Base-by-base conservation (phyloP, 2,888 invertebrate genomes). In the Cosmia pyralina region DNA sequence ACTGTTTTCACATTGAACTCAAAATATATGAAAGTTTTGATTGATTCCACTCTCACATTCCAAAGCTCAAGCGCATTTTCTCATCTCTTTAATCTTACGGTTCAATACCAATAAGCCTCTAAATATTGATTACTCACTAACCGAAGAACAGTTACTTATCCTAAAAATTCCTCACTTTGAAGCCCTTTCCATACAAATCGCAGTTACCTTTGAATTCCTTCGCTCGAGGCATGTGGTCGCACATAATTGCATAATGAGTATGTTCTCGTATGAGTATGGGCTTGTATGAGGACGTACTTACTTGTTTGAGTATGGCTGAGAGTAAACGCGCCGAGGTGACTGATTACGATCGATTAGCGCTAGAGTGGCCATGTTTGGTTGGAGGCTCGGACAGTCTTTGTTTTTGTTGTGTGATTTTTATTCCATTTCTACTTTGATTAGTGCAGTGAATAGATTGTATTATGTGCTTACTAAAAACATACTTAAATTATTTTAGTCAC, bases 311-410 rank as follows among this genome's bases (percentile, higher is more conserved):
- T 88, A 88, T 85, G 83, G 75, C 74, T 84, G 76, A 77, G 81
- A 85, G 90, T 90, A 91, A 90, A 88, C 88, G 88, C 79, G 85
- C 88, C 85, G 85, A 87, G 87, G 90, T 89, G 91, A 90, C 91
- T 92, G 93, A 93, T 94, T 94, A 93, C 92, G 92, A 93, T 89
- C 89, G 91, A 94, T 94, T 92, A 93, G 86, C 84, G 63, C 58
- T 86, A 79, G 75, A 81, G 88, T 85, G 79, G 77, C 90, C 88
- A 90, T 77, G 72, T 60, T 63, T 57, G 10, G 41, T 46, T 46
- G 1, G 22, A 10, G 0, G 1, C 0, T 55, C n/a, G 77, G 81
- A 76, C 62, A 71, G 59, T 67, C 62, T 66, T 38, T 34, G 6
- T 52, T 52, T 50, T 19, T 5, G 1, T 52, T 19, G 4, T 55